Base-by-base conservation (phyloP, 2,888 invertebrate genomes). In the Acheta domesticus region DNA sequence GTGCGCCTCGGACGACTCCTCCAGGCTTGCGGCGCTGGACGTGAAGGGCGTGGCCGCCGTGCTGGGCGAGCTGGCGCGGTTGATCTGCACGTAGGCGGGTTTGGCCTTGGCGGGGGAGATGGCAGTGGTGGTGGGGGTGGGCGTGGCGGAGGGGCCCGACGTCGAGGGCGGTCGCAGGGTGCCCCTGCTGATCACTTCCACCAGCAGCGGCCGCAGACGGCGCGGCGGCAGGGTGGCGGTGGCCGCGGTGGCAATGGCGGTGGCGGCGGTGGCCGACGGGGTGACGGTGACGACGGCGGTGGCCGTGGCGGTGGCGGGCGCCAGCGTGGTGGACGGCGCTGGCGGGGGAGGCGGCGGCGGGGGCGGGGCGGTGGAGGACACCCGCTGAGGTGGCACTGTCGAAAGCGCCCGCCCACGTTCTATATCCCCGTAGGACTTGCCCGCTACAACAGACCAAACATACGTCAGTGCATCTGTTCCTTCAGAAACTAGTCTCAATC, bases 21-120 rank as follows among this genome's bases (percentile, higher is more conserved):
- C 16, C 16, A 3, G 12, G 75, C n/a, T n/a, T n/a, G n/a, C n/a
- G n/a, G n/a, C n/a, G n/a, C 20, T 23, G n/a, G 75, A 1, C 1
- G 75, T 23, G 12, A 21, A 16, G 75, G 75, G 16, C 20, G 75
- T 75, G 75, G 75, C 21, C 21, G 74, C 21, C 74, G 75, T 75
- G 23, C 16, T n/a, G n/a, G n/a, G n/a, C n/a, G n/a, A n/a, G n/a
- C n/a, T 19, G 36, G 8, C 36, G 8, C 36, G 36, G 36, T 36
- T 36, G 36, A 36, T 36, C 36, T 36, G 36, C 36, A 36, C 36
- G 36, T 36, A 36, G 36, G 36, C 5, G 36, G 36, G 4, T 8
- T 36, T 36, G 36, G 36, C 4, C 36, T 5, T 36, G 36, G 36
- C 8, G 36, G 36, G 36, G 62, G n/a, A 0, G n/a, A 4, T 62